Evolutionary conservation across 2,113 vertebrate species (phyloP).

Genomic region (Rynchops niger): DNA sequence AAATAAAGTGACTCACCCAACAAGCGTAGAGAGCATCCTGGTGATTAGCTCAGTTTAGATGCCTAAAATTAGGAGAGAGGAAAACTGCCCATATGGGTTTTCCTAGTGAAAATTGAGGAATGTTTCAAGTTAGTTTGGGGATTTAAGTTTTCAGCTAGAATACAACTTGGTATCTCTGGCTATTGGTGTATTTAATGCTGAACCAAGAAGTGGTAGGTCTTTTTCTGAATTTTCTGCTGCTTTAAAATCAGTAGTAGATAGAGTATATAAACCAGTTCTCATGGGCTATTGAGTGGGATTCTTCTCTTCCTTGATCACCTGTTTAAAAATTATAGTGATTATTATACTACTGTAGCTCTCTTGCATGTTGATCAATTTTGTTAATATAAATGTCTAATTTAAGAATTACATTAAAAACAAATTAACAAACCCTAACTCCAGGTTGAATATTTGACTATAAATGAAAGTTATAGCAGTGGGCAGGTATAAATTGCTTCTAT

Average conservation of each 20-base stretch:
- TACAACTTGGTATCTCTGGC: neutral
- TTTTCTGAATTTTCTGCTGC: neutral
- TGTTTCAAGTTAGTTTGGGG: neutral
- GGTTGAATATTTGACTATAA: neutral
- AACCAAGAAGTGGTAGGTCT: neutral
- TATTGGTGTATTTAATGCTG: neutral
- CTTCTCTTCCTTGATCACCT: neutral
- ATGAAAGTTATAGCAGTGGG: neutral
- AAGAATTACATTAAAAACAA: neutral
- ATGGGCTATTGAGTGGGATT: neutral
- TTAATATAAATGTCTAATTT: neutral
- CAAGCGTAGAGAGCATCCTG: neutral
- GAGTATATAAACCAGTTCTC: neutral
- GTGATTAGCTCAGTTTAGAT: neutral
- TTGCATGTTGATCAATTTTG: neutral
- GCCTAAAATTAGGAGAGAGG: neutral
- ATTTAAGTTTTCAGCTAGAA: neutral
- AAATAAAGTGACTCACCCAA: neutral
- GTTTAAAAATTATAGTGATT: neutral
- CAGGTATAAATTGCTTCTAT: neutral
- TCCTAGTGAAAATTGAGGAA: neutral
- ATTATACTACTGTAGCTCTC: neutral
- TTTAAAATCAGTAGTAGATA: neutral
- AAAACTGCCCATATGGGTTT: neutral
- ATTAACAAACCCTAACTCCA: neutral